Evolutionary conservation across 2,113 vertebrate species (phyloP).

Genomic region (Barbus barbus): DNA sequence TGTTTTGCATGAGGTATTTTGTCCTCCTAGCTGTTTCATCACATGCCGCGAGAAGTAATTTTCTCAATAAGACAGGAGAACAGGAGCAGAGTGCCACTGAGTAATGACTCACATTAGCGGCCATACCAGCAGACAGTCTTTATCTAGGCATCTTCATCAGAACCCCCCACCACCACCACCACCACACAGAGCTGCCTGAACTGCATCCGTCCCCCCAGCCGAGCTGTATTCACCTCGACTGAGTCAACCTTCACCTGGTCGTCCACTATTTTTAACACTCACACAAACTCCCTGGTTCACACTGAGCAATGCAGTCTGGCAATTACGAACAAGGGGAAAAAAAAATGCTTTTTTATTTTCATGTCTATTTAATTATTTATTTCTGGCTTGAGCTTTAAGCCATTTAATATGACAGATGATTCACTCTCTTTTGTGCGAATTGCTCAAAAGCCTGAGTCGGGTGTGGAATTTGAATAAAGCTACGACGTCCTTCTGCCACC

Average conservation of each 20-base stretch:
- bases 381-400: conserved; percentile 21
- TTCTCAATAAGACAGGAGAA: conserved; percentile 43
- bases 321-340: neutral
- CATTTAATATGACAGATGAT: conserved; percentile 37
- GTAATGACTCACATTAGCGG: conserved; percentile 54
- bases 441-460: neutral
- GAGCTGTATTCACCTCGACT: conserved; percentile 18
- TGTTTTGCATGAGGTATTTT: conserved; percentile 36
- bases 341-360: neutral
- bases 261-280: conserved; percentile 11
- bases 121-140: conserved; percentile 51
- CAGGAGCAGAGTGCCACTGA: conserved; percentile 35
- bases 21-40: conserved; percentile 37
- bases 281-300: neutral
- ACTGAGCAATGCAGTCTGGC: conserved; percentile 14
- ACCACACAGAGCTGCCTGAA: conserved; percentile 39
- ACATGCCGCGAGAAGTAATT: conserved; percentile 33
- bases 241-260: conserved; percentile 44
- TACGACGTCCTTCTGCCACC: neutral
- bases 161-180: conserved; percentile 5
- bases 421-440: conserved; percentile 18
- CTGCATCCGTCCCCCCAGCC: conserved; percentile 36
- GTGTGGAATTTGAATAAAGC: conserved; percentile 24
- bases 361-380: conserved; percentile 15
- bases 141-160: conserved; percentile 45